A percentile compares a stretch with the other conserved stretches of the same genome.
phyloP scores from a whole-genome alignment of 2,888 invertebrate species.

The Drosophila mulleri region DNA sequence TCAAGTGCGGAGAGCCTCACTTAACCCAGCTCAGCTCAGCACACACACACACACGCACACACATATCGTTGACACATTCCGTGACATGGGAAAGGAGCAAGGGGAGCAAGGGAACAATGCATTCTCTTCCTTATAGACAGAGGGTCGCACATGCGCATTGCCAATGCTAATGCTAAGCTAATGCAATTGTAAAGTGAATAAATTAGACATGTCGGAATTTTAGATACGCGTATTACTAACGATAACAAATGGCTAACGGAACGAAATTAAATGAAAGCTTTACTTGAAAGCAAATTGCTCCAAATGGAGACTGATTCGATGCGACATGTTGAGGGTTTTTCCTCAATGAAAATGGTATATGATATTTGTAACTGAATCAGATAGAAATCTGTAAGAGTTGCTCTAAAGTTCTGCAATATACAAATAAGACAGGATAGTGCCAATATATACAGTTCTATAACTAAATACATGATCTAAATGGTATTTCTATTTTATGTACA shows the following conservation, averaged over 20 bases:
- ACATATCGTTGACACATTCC: slow-evolving; percentile 17
- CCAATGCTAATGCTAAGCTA: neutral
- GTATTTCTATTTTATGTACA: too few relatives aligned
- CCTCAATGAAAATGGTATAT: too few relatives aligned
- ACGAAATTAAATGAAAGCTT: neutral
- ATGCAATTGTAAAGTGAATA: neutral
- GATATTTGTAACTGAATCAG: too few relatives aligned
- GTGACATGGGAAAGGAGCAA: neutral
- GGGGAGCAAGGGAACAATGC: neutral
- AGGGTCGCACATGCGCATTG: slow-evolving; percentile 45
- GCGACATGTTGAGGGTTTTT: too few relatives aligned
- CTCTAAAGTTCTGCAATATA: too few relatives aligned
- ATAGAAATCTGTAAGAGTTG: too few relatives aligned
- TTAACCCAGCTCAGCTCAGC: slow-evolving; percentile 5
- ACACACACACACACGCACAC: neutral
- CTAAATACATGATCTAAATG: too few relatives aligned
- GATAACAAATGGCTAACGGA: neutral
- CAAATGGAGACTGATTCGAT: too few relatives aligned
- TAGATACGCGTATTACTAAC: neutral
- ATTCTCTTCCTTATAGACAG: slow-evolving; percentile 10
- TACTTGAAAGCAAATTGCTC: too few relatives aligned
- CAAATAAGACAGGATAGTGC: too few relatives aligned
- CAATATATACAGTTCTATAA: too few relatives aligned
- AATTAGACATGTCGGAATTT: neutral
- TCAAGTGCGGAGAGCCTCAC: slow-evolving; percentile 39